These are phyloP conservation scores for Halocynthia roretzi DNA, from an alignment of 23 tunicate genomes.

Conservation along the genomic window DNA sequence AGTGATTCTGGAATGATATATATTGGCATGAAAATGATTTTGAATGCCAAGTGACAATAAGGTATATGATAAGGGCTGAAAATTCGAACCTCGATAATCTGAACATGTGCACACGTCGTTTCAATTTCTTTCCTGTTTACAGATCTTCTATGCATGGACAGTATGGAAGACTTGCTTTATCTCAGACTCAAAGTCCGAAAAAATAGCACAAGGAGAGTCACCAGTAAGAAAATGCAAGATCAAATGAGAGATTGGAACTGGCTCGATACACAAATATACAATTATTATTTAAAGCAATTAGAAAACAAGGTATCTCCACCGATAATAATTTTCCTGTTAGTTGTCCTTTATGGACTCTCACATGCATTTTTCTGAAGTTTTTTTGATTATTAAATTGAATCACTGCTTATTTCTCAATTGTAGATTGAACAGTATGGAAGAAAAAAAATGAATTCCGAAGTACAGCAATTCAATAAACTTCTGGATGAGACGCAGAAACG, in stretches of 20 bases:
- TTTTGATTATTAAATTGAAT: neutral
- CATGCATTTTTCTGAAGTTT: too few relatives aligned
- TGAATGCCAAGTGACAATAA: too few relatives aligned
- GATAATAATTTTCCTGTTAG: neutral
- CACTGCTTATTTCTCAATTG: neutral
- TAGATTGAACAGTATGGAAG: conserved; percentile 63
- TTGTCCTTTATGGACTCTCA: neutral
- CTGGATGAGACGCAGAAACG: conserved; percentile 32
- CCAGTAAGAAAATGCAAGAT: conserved; percentile 20
- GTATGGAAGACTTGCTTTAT: conserved; percentile 68
- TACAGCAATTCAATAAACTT: conserved; percentile 30
- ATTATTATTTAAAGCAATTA: conserved; percentile 54
- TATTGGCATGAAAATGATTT: too few relatives aligned
- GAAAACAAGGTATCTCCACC: conserved; percentile 32
- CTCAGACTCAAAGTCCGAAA: conserved; percentile 82
- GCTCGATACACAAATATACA: conserved; percentile 63
- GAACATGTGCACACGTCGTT: too few relatives aligned
- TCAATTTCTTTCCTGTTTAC: neutral
- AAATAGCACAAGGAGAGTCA: conserved; percentile 27
- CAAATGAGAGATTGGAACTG: conserved; percentile 78
- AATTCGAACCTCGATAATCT: neutral
- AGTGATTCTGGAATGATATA: too few relatives aligned
- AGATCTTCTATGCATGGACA: conserved; percentile 86
- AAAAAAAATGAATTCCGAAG: conserved; percentile 44
- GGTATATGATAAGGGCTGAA: too few relatives aligned